These are phyloP conservation scores for Ptychadena robeensis DNA, from an alignment of 2,797 vertebrate genomes.

Conservation along the genomic window DNA sequence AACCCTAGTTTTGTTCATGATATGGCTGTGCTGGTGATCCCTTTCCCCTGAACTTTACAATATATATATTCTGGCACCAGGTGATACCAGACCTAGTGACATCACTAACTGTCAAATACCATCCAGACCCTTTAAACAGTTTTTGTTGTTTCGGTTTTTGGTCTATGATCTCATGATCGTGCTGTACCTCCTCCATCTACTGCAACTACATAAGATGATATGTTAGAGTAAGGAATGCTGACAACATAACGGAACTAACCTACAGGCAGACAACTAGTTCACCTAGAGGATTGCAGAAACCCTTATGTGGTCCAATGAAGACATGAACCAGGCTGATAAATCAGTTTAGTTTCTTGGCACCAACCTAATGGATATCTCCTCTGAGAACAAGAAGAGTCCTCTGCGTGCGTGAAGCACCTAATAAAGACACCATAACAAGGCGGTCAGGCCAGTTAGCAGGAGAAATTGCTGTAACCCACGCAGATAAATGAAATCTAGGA, in stretches of 20 bases:
- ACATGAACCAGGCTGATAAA: background rate
- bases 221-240: background rate
- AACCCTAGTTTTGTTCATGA: no score
- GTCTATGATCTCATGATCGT: no score
- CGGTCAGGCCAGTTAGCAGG: background rate
- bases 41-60: no score
- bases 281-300: background rate
- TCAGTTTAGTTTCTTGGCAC: background rate
- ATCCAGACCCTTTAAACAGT: no score
- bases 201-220: no score
- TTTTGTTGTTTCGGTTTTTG: no score
- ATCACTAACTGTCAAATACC: no score
- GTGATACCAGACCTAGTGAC: no score
- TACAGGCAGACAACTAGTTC: background rate
- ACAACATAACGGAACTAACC: background rate
- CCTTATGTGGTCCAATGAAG: background rate
- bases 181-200: no score
- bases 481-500: constrained; percentile 15
- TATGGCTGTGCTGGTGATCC: no score
- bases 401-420: constrained; percentile 1
- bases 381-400: constrained; percentile 3
- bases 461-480: constrained; percentile 11
- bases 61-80: no score
- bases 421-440: constrained; percentile 27
- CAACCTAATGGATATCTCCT: constrained; percentile 21